phyloP scores from a whole-genome alignment of 2,113 vertebrate species.

The Phoxinus phoxinus region DNA sequence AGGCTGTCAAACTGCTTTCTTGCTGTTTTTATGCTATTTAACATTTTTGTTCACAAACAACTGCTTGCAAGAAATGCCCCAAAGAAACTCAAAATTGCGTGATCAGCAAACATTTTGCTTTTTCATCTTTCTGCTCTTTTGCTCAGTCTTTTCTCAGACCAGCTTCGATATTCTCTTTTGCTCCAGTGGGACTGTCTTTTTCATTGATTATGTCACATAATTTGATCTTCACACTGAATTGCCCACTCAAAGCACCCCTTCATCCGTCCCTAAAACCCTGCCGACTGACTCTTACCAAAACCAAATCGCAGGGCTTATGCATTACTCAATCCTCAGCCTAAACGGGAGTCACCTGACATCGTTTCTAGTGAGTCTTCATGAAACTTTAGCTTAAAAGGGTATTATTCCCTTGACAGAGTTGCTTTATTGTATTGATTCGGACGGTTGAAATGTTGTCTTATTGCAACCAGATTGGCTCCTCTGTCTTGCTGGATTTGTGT shows the following conservation, averaged over 20 bases:
- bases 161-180: constrained; percentile 14
- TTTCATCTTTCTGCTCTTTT: background rate
- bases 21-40: background rate
- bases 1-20: background rate
- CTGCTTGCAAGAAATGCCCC: constrained; percentile 4
- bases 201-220: constrained; percentile 46
- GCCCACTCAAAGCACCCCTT: constrained; percentile 23
- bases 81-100: background rate
- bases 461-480: constrained; percentile 43
- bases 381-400: constrained; percentile 53
- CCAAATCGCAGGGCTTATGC: constrained; percentile 15
- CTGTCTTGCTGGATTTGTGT: constrained; percentile 43
- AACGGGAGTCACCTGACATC: constrained; percentile 16
- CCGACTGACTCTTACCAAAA: background rate
- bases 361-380: constrained; percentile 47
- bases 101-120: constrained; percentile 3
- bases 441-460: constrained; percentile 51
- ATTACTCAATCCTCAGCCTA: constrained; percentile 27
- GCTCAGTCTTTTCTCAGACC: background rate
- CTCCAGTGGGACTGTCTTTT: constrained; percentile 17
- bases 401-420: constrained; percentile 31
- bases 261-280: constrained; percentile 13
- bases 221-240: constrained; percentile 37
- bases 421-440: constrained; percentile 57
- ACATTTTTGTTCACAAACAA: background rate